Evolutionary conservation across 2,797 vertebrate species (phyloP).

Genomic region (Acanthurus leucopareius): DNA sequence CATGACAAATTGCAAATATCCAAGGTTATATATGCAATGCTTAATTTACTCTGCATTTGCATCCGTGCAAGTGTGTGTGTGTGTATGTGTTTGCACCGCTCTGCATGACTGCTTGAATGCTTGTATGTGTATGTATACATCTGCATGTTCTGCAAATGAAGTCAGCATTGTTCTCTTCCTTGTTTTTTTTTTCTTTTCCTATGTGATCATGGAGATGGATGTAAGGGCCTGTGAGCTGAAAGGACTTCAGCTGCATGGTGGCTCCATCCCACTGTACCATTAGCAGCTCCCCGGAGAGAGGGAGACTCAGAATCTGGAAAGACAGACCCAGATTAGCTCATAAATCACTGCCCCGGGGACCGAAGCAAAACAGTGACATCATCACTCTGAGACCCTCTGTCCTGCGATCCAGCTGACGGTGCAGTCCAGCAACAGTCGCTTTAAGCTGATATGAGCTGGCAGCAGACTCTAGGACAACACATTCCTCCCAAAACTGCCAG

Average conservation of each 20-base stretch:
- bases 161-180: constrained; percentile 64
- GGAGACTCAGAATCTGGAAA: constrained; percentile 81
- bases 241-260: constrained; percentile 77
- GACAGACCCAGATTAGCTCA: constrained; percentile 85
- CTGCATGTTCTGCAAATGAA: constrained; percentile 56
- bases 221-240: constrained; percentile 73
- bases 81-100: background rate
- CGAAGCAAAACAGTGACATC: constrained; percentile 81
- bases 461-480: constrained; percentile 66
- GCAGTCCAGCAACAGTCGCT: constrained; percentile 68
- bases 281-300: constrained; percentile 78
- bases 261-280: constrained; percentile 81
- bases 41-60: constrained; percentile 77
- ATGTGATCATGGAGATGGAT: constrained; percentile 81
- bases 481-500: constrained; percentile 61
- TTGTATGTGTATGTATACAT: constrained; percentile 41
- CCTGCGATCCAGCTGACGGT: constrained; percentile 76
- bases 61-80: constrained; percentile 43
- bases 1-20: constrained; percentile 84
- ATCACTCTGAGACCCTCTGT: constrained; percentile 78
- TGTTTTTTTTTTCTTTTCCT: constrained; percentile 50
- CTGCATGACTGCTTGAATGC: constrained; percentile 14
- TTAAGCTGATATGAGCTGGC: constrained; percentile 78
- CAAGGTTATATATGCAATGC: constrained; percentile 78
- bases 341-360: constrained; percentile 84